Evolutionary conservation across 2,113 vertebrate genomes (phyloP).

Genomic region (Apteryx mantelli): DNA sequence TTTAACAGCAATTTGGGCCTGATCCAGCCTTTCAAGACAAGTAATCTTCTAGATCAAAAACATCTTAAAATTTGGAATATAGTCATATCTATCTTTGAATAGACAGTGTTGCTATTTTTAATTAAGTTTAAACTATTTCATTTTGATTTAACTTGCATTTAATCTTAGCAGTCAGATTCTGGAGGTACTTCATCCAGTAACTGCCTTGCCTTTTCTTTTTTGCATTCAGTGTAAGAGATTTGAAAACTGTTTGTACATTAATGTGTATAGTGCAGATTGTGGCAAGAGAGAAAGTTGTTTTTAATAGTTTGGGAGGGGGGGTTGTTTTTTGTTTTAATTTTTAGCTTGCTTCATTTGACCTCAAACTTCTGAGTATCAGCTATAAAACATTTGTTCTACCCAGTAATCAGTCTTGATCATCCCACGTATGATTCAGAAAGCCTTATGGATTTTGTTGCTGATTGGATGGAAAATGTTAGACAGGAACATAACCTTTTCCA

Average conservation of each 20-base stretch:
- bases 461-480: conserved; percentile 40
- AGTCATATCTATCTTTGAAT: background rate
- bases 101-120: background rate
- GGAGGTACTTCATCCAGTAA: background rate
- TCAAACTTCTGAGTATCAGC: background rate
- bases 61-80: background rate
- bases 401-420: background rate
- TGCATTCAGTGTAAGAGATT: background rate
- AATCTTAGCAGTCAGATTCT: background rate
- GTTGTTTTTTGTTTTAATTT: background rate
- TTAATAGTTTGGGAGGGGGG: no score
- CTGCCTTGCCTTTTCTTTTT: background rate
- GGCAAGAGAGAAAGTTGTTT: background rate
- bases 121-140: background rate
- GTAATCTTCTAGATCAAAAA: background rate
- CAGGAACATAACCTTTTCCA: background rate
- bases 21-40: background rate
- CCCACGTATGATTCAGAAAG: background rate
- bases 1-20: background rate
- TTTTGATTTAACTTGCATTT: conserved; percentile 22
- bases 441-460: background rate
- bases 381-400: background rate
- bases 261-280: background rate
- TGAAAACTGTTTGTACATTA: background rate
- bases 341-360: background rate